phyloP scores from a whole-genome alignment of 2,797 vertebrate genomes.

The Argyrosomus regius region DNA sequence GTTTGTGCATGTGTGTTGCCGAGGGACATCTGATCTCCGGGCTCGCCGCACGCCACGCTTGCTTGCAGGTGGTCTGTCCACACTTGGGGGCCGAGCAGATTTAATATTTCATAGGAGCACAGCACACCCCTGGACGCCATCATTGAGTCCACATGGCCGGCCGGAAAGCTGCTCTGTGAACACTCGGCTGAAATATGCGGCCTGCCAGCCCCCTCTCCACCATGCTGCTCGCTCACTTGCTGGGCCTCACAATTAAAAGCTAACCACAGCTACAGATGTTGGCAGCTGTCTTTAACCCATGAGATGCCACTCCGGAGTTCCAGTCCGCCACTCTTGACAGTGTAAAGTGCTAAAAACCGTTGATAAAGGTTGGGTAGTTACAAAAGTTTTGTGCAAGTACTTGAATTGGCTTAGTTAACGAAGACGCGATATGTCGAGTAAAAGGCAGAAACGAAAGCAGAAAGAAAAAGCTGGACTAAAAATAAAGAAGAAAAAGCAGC shows the following conservation, averaged over 20 bases:
- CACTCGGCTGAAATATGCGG: constrained; percentile 94
- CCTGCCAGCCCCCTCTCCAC: constrained; percentile 86
- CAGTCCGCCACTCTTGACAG: constrained; percentile 61
- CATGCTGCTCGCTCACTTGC: constrained; percentile 90
- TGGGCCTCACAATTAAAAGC: constrained; percentile 93
- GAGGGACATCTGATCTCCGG: constrained; percentile 81
- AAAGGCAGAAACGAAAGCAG: constrained; percentile 6
- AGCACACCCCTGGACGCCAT: constrained; percentile 91
- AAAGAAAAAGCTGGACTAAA: constrained; percentile 26
- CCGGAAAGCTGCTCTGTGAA: constrained; percentile 97
- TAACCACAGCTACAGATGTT: constrained; percentile 94
- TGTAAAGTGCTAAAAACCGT: constrained; percentile 10
- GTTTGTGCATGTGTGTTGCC: constrained; percentile 69
- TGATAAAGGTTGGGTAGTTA: neutral
- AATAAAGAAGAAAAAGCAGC: constrained; percentile 19
- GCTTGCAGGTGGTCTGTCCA: constrained; percentile 95
- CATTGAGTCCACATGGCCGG: constrained; percentile 98
- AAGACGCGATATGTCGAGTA: neutral
- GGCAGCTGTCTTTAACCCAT: constrained; percentile 86
- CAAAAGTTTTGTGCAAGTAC: neutral
- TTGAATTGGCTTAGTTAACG: constrained; percentile 1
- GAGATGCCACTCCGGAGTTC: constrained; percentile 53
- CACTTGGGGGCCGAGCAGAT: constrained; percentile 90
- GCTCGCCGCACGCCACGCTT: constrained; percentile 81
- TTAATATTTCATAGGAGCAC: constrained; percentile 97